A percentile compares a stretch with the other conserved stretches of the same genome.
phyloP scores from a whole-genome alignment of 2,113 vertebrate genomes.

The Caloenas nicobarica region DNA sequence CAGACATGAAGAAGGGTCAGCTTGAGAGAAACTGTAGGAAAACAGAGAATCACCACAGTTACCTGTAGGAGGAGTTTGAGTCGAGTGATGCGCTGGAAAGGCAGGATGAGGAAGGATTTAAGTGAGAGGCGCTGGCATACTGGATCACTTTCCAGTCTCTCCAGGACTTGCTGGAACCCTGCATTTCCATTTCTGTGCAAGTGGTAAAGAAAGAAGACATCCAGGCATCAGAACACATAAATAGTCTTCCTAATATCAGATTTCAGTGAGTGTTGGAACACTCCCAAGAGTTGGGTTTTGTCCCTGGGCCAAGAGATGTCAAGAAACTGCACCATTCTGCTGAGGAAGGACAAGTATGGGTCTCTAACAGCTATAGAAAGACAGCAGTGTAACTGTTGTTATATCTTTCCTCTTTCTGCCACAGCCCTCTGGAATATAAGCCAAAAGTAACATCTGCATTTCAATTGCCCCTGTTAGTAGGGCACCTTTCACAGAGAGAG shows the following conservation, averaged over 20 bases:
- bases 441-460: neutral
- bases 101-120: constrained; percentile 96
- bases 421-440: neutral
- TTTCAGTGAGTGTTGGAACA: neutral
- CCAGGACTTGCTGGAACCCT: constrained; percentile 86
- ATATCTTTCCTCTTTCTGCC: neutral
- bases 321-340: neutral
- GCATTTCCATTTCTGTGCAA: constrained; percentile 82
- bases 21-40: neutral
- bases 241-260: neutral
- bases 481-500: neutral
- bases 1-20: neutral
- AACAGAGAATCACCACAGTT: constrained; percentile 23
- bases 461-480: neutral
- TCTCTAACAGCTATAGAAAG: neutral
- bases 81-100: constrained; percentile 95
- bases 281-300: neutral
- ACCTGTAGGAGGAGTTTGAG: constrained; percentile 96
- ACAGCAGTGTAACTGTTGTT: neutral
- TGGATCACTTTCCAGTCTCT: constrained; percentile 87
- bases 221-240: neutral
- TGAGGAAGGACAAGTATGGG: neutral
- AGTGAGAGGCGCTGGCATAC: constrained; percentile 93
- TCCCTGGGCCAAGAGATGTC: neutral
- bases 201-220: neutral